Evolutionary conservation across 2,797 vertebrate species (phyloP).

Genomic region (Bovichtus variegatus): DNA sequence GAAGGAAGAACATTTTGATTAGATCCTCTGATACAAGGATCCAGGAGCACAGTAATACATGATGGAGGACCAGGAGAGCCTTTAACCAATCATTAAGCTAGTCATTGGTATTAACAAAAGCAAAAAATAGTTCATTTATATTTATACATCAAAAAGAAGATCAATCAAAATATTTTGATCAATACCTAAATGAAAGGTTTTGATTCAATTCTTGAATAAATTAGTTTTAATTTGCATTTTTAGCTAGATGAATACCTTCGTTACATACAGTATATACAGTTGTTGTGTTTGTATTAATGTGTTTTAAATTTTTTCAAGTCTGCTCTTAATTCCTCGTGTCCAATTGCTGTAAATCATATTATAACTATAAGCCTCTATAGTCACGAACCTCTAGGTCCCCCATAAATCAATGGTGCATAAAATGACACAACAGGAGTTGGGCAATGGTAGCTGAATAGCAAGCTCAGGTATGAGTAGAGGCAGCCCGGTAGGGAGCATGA

Average conservation of each 20-base stretch:
- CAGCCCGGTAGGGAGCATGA: constrained; percentile 35
- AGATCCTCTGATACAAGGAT: background rate
- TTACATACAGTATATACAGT: background rate
- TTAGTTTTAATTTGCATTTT: background rate
- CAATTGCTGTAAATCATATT: background rate
- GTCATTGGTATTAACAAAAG: background rate
- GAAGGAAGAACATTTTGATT: constrained; percentile 10
- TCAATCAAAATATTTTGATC: background rate
- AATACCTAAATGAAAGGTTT: background rate
- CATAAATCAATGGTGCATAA: constrained; percentile 29
- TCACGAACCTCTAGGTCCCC: constrained; percentile 21
- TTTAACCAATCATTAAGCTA: background rate
- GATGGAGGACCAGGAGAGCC: constrained; percentile 43
- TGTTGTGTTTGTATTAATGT: background rate
- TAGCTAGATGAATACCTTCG: background rate
- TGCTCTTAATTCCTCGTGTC: constrained; percentile 9
- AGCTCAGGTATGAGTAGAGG: constrained; percentile 16
- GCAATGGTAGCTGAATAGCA: constrained; percentile 19
- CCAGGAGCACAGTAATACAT: background rate
- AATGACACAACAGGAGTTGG: constrained; percentile 20
- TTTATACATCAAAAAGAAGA: background rate
- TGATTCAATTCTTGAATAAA: background rate
- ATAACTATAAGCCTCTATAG: background rate
- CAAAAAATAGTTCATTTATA: background rate
- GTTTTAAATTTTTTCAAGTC: background rate